Base-by-base conservation (phyloP, 2,888 invertebrate species). In the Crossocerus cetratus region DNA sequence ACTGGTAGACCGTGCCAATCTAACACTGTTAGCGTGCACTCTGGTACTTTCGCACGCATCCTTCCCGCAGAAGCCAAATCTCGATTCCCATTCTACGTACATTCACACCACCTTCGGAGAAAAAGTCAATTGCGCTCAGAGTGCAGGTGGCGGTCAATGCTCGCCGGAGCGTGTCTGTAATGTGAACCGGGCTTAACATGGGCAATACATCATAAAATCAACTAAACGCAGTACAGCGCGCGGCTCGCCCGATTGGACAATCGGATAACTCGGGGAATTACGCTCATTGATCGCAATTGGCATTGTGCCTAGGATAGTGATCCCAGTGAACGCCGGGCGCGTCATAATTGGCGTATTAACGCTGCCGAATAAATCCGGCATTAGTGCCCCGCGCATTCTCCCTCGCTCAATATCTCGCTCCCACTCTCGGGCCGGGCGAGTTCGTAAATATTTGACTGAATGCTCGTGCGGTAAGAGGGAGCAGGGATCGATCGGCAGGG, bases 391-490 rank as follows among this genome's bases (percentile, higher is more conserved):
- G 3, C 49, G 16, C 49, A 32, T 32, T 32, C 32, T 32, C 32
- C 32, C 32, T 32, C 32, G 16, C 5, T n/a, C n/a, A n/a, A n/a
- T n/a, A n/a, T 49, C 8, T 16, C 16, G 4, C 18, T 16, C 18
- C 0, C 18, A 3, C 49, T 16, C 18, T 16, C 49, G 1, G 18
- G 16, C 4, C 3, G 5, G 8, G 49, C 49, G 49, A 44, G 69
- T 73, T 74, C 74, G 72, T 59, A 69, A 73, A 81, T 77, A 81
- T 79, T 81, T 79, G 23, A 75, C 69, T 79, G 62, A 69, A 75
- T 65, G 58, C 69, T 14, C 0, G 14, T 54, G 69, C 60, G 62
- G 72, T 68, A 73, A 78, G 32, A 32, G 71, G 64, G 72, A 66
- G 69, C 53, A 55, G 32, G n/a, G 32, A 70, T 77, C 80, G 72